phyloP scores from a whole-genome alignment of 2,113 vertebrate species.

The Agapornis roseicollis region DNA sequence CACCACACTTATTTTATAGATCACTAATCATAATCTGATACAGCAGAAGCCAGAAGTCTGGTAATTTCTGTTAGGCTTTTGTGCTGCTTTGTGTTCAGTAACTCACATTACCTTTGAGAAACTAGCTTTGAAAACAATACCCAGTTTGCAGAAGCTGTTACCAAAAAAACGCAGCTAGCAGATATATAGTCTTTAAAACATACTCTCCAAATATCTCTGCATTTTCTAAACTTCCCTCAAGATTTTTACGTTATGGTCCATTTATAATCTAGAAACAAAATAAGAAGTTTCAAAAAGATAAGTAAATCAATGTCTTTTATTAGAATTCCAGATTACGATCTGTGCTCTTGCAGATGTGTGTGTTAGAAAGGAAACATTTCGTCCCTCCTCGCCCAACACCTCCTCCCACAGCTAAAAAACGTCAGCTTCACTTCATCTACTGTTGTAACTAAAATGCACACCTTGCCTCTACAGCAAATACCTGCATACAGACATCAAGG shows the following conservation, averaged over 20 bases:
- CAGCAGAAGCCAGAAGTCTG: not conserved
- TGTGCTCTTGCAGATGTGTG: not conserved
- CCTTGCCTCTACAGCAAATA: not conserved
- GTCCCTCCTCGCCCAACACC: not conserved
- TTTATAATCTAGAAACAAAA: not conserved
- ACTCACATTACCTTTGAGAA: not conserved
- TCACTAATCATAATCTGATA: not conserved
- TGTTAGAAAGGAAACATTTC: not conserved
- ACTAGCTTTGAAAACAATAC: not conserved
- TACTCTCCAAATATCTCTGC: not conserved
- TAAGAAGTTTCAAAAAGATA: not conserved
- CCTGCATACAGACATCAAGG: not conserved
- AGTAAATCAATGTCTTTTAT: not conserved
- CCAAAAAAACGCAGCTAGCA: not conserved
- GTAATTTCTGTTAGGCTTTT: not conserved
- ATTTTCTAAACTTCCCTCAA: not conserved
- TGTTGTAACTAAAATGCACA: not conserved
- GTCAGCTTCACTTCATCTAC: not conserved
- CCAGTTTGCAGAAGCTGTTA: not conserved
- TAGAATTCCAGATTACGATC: not conserved
- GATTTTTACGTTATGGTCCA: not conserved
- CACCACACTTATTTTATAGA: not conserved
- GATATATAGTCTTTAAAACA: not conserved
- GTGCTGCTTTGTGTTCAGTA: not conserved
- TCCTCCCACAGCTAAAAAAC: not conserved